Base-by-base conservation (phyloP, 2,888 invertebrate species). In the Cactoblastis cactorum region DNA sequence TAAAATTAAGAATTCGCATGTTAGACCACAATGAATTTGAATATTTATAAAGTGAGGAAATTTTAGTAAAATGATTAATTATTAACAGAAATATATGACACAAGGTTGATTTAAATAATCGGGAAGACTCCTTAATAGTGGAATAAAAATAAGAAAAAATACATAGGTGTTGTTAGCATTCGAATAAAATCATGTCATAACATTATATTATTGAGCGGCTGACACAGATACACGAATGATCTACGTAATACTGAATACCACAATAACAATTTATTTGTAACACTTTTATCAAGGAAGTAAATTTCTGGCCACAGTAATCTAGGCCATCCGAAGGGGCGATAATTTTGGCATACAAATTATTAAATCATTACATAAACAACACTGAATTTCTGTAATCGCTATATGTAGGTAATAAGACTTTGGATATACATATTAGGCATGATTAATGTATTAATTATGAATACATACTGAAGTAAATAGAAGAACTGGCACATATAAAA, bases 201-300 rank as follows among this genome's bases (percentile, higher is more conserved):
- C 62, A 65, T n/a, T n/a, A 72, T 72, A 68, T 73, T 67, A 79
- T 86, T 84, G 86, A 85, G 85, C 84, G 79, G 82, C 80, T 77
- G 83, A 86, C 84, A 81, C 77, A 71, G 67, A 53, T 70, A 65
- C 71, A 58, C 62, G 59, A 70, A 67, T 66, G 62, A 59, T 77
- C 72, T 80, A 77, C 68, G 60, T 83, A 83, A 83, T 83, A 84
- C 82, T 83, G 83, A 62, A 67, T 67, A 66, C 70, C 61, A 57
- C 62, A 64, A 66, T 66, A 71, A 69, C 69, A 67, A 70, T 67
- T 62, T 58, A 28, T 28, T 18, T 61, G 58, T 59, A 58, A 60
- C 58, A 56, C 51, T 51, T 50, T 56, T 57, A 28, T 53, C 54
- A 55, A 55, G 50, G 57, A 55, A 58, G 55, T 53, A 53, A 55